Evolutionary conservation across 2,888 invertebrate species (phyloP).

Genomic region (Polydrusus pterygomalis): DNA sequence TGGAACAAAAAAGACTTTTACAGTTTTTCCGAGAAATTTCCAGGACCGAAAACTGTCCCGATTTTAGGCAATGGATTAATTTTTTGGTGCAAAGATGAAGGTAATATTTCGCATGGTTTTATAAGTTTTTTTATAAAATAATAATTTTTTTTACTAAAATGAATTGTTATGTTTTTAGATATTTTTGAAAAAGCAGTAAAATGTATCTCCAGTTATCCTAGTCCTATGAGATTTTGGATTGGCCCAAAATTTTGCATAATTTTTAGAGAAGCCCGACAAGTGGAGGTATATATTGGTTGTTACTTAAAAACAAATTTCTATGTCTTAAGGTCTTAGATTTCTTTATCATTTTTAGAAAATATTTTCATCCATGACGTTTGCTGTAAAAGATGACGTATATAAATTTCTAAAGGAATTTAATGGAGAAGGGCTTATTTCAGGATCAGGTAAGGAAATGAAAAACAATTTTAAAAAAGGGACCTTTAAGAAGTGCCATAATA

Average conservation of each 20-base stretch:
- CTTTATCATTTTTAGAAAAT: slow-evolving; percentile 30
- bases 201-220: slow-evolving; percentile 52
- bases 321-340: no score
- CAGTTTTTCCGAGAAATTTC: slow-evolving; percentile 54
- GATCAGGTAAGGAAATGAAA: slow-evolving; percentile 26
- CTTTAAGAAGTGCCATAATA: background rate
- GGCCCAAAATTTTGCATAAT: slow-evolving; percentile 30
- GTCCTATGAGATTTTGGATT: slow-evolving; percentile 40
- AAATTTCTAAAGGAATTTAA: slow-evolving; percentile 39
- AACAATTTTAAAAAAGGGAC: background rate
- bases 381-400: slow-evolving; percentile 36
- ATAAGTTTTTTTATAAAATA: no score
- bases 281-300: slow-evolving; percentile 18
- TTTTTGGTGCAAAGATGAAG: slow-evolving; percentile 58
- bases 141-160: no score
- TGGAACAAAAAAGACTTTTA: slow-evolving; percentile 51
- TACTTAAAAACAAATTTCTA: no score
- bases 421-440: slow-evolving; percentile 41
- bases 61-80: slow-evolving; percentile 58
- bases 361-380: slow-evolving; percentile 22
- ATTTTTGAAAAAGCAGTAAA: slow-evolving; percentile 54
- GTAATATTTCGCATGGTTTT: slow-evolving; percentile 11
- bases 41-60: slow-evolving; percentile 58
- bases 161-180: slow-evolving; percentile 48
- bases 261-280: slow-evolving; percentile 36